Evolutionary conservation across 2,888 invertebrate genomes (phyloP).

Genomic region (Leptinotarsa tumamoca): DNA sequence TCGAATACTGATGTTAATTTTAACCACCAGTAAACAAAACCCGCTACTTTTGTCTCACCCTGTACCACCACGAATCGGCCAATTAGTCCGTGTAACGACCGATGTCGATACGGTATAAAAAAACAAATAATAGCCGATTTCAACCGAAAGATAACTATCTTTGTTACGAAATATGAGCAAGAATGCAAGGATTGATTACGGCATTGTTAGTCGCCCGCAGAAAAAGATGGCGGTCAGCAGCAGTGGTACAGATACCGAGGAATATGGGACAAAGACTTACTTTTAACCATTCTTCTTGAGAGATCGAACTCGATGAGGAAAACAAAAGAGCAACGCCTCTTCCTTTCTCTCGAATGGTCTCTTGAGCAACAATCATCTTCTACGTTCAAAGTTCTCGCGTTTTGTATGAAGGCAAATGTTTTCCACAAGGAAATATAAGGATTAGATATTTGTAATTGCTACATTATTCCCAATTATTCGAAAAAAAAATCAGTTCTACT

Average conservation of each 20-base stretch:
- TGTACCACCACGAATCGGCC: background rate
- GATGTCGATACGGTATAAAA: constrained; percentile 17
- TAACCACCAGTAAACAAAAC: too few relatives aligned
- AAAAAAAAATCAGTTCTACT: too few relatives aligned
- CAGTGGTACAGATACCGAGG: background rate
- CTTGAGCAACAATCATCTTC: background rate
- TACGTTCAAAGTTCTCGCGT: background rate
- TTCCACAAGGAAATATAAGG: too few relatives aligned
- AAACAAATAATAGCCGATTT: constrained; percentile 18
- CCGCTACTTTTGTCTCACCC: too few relatives aligned
- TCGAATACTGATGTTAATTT: background rate
- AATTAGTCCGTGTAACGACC: constrained; percentile 16
- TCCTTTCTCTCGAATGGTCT: background rate
- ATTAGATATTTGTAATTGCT: too few relatives aligned
- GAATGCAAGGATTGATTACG: constrained; percentile 8
- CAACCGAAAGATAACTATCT: constrained; percentile 7
- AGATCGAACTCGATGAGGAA: constrained; percentile 3
- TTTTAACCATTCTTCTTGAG: constrained; percentile 4
- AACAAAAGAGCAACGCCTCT: background rate
- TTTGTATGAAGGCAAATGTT: background rate
- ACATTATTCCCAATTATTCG: too few relatives aligned
- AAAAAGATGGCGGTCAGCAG: constrained; percentile 8
- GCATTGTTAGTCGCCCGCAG: constrained; percentile 8
- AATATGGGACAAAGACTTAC: constrained; percentile 7
- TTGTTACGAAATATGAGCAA: constrained; percentile 18